Conservation (phyloP, 2,113 vertebrate species). For the Myocastor coypus region DNA sequence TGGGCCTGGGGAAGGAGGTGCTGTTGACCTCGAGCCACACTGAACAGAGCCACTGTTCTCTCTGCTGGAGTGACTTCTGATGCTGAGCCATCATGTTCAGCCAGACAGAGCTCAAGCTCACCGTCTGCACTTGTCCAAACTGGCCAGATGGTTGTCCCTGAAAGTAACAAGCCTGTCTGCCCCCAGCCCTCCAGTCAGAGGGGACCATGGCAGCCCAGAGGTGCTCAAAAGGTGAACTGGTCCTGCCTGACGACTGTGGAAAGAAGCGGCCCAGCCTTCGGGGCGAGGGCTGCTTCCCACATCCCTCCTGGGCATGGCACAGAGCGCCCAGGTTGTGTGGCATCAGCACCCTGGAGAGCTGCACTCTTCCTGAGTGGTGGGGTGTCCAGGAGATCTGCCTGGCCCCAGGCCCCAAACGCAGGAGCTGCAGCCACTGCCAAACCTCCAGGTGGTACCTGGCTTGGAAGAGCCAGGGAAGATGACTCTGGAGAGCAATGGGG, state of each 20-base stretch:
- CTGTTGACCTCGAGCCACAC: background rate
- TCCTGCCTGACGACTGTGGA: background rate
- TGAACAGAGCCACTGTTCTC: constrained; percentile 59
- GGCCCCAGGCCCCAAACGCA: background rate
- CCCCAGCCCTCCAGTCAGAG: background rate
- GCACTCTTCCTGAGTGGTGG: background rate
- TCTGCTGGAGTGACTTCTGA: background rate
- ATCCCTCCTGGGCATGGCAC: rapidly evolving
- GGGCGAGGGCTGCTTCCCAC: background rate
- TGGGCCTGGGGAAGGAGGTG: constrained; percentile 25
- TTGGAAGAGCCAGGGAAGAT: background rate
- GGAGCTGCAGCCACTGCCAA: background rate
- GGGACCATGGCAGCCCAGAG: background rate
- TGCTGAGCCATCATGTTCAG: background rate
- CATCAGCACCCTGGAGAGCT: constrained; percentile 71
- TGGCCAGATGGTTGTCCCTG: background rate
- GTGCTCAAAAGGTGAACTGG: background rate
- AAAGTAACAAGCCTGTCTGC: background rate
- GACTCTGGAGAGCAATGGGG: background rate
- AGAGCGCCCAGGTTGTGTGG: background rate
- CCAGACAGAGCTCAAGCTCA: background rate
- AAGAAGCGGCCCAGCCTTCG: background rate
- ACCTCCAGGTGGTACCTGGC: background rate
- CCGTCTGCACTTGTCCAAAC: background rate
- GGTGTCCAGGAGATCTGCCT: background rate